These are phyloP conservation scores for Coracopsis vasa DNA, from an alignment of 2,113 vertebrate species.

Conservation along the genomic window DNA sequence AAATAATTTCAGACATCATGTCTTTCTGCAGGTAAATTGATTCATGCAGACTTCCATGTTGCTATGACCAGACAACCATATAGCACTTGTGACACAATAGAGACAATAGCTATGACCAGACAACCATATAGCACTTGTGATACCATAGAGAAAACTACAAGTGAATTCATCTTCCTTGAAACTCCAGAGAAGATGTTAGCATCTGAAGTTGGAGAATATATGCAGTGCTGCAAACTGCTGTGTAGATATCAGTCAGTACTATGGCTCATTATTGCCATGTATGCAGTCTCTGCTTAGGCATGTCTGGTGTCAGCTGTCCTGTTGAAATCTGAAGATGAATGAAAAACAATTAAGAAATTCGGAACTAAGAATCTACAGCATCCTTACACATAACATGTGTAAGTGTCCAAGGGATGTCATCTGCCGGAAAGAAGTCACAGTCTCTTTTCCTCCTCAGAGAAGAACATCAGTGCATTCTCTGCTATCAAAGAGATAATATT, in stretches of 20 bases:
- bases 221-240: background rate
- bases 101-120: background rate
- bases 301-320: background rate
- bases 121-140: background rate
- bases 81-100: background rate
- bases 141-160: background rate
- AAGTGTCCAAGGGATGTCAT: background rate
- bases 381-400: background rate
- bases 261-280: accelerated
- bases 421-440: background rate
- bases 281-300: background rate
- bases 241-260: background rate
- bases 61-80: background rate
- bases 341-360: background rate
- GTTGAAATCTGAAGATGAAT: background rate
- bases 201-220: background rate
- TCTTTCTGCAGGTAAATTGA: background rate
- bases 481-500: background rate
- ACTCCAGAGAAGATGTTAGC: background rate
- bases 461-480: background rate
- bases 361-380: background rate
- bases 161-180: background rate
- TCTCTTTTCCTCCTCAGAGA: background rate
- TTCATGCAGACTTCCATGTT: background rate
- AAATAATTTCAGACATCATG: background rate